Base-by-base conservation (phyloP, 2,888 invertebrate species). In the Protophormia terraenovae region DNA sequence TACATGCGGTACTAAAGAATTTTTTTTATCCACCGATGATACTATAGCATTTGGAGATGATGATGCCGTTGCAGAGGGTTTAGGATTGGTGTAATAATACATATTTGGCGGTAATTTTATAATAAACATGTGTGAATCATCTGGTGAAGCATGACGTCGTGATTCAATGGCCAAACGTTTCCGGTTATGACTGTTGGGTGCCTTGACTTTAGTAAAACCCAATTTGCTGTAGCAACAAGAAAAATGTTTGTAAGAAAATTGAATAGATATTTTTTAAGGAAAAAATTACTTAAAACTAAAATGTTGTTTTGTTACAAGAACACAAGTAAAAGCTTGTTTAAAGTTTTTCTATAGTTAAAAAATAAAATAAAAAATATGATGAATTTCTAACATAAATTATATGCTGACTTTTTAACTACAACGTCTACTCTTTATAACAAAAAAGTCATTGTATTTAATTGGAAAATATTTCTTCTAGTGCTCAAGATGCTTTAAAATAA, bases 101-200 rank as follows among this genome's bases (percentile, higher is more conserved):
- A 95, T 95, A 92, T 96, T 96, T n/a, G 97, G 96, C 0, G 97
- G 97, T 69, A 97, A 93, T 91, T 97, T 97, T 87, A 97, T 96
- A 90, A 97, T 95, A 94, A 95, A 97, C 95, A 97, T 96, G 93
- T 97, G 96, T 38, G 97, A 97, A 91, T 97, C 97, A 87, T 96
- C 96, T 0, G 95, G 95, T 87, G 94, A 92, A 79, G 94, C 94
- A 90, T 95, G 95, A 87, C 95, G 94, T 83, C 96, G 93, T 86
- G 96, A 96, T 92, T 96, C 95, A 75, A 95, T 96, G 0, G 97
- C 96, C 84, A 97, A 93, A 22, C 97, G 94, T 92, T 97, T 97
- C 89, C 96, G 93, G 90, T 96, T 96, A 90, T 97, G 96, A 64
- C 96, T 96, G 83, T 95, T 95, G 45, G 96, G 96, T 89, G 96